A percentile compares a stretch with the other conserved stretches of the same genome.
phyloP scores from a whole-genome alignment of 2,888 invertebrate genomes.

The Ctenicera cuprea region DNA sequence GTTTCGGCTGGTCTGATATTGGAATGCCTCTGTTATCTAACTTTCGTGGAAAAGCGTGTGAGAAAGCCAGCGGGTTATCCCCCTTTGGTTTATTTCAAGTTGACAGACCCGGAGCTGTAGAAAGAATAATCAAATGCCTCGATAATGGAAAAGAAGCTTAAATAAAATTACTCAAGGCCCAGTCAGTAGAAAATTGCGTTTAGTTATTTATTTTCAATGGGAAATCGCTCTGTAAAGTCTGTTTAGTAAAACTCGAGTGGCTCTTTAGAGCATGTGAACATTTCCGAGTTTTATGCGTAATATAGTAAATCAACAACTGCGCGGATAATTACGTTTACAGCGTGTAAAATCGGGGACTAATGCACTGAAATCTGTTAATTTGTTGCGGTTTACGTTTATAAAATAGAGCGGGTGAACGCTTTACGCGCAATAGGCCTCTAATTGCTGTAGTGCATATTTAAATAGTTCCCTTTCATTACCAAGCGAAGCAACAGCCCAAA shows the following conservation, averaged over 20 bases:
- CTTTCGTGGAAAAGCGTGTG: constrained; percentile 12
- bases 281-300: neutral
- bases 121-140: constrained; percentile 39
- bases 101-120: constrained; percentile 23
- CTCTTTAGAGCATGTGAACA: neutral
- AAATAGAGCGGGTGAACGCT: constrained; percentile 35
- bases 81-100: constrained; percentile 13
- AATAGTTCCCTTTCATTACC: constrained; percentile 38
- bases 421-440: constrained; percentile 36
- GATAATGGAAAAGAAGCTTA: constrained; percentile 41
- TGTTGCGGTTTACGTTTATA: constrained; percentile 33
- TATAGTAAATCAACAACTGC: constrained; percentile 23
- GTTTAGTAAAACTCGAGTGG: neutral
- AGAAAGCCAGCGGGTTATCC: neutral
- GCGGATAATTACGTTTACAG: constrained; percentile 11
- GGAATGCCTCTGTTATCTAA: constrained; percentile 11
- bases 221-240: constrained; percentile 16
- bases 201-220: constrained; percentile 31
- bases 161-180: constrained; percentile 33
- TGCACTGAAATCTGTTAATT: constrained; percentile 29
- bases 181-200: constrained; percentile 38
- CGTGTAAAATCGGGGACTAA: constrained; percentile 18
- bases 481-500: constrained; percentile 16
- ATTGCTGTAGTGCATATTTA: constrained; percentile 39
- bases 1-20: constrained; percentile 8